Percentiles rank a stretch among this genome's conserved stretches.
Conservation (phyloP, 2,797 vertebrate genomes). For the Trichosurus vulpecula region DNA sequence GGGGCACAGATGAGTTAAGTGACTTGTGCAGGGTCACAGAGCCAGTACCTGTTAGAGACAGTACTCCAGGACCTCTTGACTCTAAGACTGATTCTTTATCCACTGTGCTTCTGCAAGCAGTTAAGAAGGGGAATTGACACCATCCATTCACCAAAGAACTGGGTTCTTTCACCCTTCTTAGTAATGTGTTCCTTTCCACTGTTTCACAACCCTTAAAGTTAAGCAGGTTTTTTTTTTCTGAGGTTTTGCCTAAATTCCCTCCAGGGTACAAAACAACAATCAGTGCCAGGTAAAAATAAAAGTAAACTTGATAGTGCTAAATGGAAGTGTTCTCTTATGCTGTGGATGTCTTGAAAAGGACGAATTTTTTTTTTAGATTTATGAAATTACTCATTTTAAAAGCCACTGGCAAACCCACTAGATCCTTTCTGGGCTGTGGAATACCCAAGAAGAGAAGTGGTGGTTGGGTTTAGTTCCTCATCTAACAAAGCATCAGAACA, state of each 20-base stretch:
- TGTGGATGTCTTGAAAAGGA: conserved; percentile 2
- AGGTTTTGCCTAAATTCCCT: background rate
- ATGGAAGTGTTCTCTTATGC: background rate
- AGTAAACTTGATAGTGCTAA: background rate
- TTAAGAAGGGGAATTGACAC: background rate
- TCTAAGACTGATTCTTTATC: background rate
- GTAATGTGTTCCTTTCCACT: background rate
- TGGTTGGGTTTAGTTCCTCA: conserved; percentile 59
- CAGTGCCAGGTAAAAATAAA: conserved; percentile 25
- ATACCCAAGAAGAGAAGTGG: conserved; percentile 41
- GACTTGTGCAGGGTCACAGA: background rate
- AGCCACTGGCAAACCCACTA: conserved; percentile 42
- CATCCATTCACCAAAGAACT: background rate
- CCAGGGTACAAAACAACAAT: background rate
- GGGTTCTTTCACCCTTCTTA: background rate
- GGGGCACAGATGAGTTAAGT: background rate
- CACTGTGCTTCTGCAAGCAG: background rate
- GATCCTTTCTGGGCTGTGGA: conserved; percentile 16
- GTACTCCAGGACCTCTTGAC: background rate
- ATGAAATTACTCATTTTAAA: conserved; percentile 21
- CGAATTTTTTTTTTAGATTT: background rate
- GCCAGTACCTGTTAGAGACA: background rate
- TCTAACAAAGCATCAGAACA: conserved; percentile 57
- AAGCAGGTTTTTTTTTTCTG: background rate
- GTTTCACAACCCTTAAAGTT: conserved; percentile 2